phyloP scores from a whole-genome alignment of 2,113 vertebrate species.

The Urocitellus parryii region DNA sequence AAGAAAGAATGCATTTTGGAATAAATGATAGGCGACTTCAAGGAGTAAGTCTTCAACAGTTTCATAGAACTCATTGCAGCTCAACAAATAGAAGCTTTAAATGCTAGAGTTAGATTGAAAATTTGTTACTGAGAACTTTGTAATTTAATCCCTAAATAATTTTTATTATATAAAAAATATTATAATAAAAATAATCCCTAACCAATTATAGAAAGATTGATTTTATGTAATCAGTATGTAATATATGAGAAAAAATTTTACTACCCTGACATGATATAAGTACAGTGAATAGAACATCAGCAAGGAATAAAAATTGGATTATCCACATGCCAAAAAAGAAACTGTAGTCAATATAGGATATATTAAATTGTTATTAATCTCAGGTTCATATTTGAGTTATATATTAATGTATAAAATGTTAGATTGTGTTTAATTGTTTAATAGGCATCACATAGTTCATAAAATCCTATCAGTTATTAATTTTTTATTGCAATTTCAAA shows the following conservation, averaged over 20 bases:
- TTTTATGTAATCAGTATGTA: neutral
- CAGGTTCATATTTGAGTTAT: neutral
- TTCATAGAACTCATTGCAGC: neutral
- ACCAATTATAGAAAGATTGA: neutral
- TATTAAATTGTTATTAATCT: neutral
- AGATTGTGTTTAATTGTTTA: neutral
- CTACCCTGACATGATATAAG: neutral
- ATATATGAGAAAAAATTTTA: neutral
- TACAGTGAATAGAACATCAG: neutral
- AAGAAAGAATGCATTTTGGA: neutral
- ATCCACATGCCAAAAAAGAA: neutral
- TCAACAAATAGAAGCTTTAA: neutral
- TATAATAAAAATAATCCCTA: neutral
- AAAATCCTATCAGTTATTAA: neutral
- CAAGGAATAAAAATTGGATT: neutral
- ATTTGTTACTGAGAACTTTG: neutral
- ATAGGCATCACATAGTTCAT: neutral
- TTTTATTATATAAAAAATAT: too few relatives aligned
- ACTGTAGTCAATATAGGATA: neutral
- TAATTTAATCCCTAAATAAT: neutral
- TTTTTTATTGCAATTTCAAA: neutral
- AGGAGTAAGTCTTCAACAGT: neutral
- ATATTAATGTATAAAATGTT: neutral
- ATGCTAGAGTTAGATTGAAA: neutral
- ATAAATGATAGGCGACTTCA: neutral